phyloP scores from a whole-genome alignment of 2,797 vertebrate species.

The Microctenopoma steveboyesi region DNA sequence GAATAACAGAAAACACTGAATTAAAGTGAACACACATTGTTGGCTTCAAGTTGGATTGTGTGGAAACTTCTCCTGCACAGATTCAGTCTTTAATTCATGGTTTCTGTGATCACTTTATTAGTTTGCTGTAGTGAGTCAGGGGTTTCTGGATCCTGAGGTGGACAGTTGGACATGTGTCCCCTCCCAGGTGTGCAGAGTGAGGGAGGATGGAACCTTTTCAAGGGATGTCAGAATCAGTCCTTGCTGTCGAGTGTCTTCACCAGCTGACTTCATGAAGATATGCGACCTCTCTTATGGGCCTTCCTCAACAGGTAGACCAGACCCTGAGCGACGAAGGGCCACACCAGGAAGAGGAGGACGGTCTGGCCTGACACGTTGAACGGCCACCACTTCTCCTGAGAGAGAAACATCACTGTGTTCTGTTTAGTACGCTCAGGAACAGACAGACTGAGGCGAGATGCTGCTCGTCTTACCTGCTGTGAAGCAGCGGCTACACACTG shows the following conservation, averaged over 20 bases:
- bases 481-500: slow-evolving; percentile 49
- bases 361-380: slow-evolving; percentile 80
- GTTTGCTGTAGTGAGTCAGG: slow-evolving; percentile 2
- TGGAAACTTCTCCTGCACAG: neutral
- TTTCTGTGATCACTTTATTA: neutral
- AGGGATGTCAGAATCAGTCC: neutral
- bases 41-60: neutral
- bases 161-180: neutral
- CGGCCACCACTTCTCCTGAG: slow-evolving; percentile 83
- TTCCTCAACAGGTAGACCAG: slow-evolving; percentile 80
- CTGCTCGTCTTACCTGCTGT: slow-evolving; percentile 62
- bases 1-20: neutral
- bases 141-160: slow-evolving; percentile 23
- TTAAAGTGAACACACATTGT: neutral
- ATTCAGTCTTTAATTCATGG: neutral
- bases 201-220: neutral
- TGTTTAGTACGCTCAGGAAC: neutral
- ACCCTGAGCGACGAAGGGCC: slow-evolving; percentile 92
- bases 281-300: slow-evolving; percentile 59
- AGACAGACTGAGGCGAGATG: neutral
- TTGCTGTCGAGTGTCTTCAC: neutral
- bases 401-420: neutral
- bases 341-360: slow-evolving; percentile 88
- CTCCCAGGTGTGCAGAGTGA: neutral
- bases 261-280: slow-evolving; percentile 55